Percentiles rank a stretch among this genome's conserved stretches.
phyloP scores from a whole-genome alignment of 2,113 vertebrate species.

The Oxygymnocypris stewartii region DNA sequence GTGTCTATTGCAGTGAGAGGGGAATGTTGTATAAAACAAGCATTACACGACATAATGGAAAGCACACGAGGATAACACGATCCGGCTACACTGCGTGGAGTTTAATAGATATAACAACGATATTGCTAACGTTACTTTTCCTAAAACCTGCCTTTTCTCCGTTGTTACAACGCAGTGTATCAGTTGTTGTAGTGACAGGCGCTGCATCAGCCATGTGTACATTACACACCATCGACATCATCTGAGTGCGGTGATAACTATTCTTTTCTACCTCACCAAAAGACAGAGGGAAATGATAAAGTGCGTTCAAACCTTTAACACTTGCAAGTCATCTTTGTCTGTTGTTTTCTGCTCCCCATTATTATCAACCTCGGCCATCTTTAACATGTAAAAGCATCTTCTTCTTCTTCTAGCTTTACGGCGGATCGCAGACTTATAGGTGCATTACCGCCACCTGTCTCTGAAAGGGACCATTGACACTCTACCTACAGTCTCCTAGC shows the following conservation, averaged over 20 bases:
- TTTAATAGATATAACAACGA: background rate
- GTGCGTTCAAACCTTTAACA: constrained; percentile 65
- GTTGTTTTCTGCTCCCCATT: constrained; percentile 55
- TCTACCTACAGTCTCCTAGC: background rate
- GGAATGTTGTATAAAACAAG: background rate
- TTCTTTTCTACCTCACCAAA: background rate
- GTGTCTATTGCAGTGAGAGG: background rate
- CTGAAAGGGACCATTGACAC: too few species aligned
- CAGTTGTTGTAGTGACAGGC: constrained; percentile 69
- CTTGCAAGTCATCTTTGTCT: constrained; percentile 69
- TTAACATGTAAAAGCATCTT: constrained; percentile 44
- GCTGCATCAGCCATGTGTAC: background rate
- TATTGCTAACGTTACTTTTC: background rate
- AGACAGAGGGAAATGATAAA: background rate
- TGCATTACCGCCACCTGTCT: too few species aligned
- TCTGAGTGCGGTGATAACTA: background rate
- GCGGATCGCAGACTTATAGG: too few species aligned
- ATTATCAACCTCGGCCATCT: constrained; percentile 77
- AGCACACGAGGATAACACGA: background rate
- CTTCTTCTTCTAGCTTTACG: too few species aligned
- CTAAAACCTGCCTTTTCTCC: background rate
- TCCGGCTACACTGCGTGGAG: background rate
- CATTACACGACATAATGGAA: background rate
- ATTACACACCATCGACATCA: background rate
- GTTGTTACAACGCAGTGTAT: background rate